Evolutionary conservation across 2,113 vertebrate species (phyloP), one percentile per base, ranked within the genome.

Genomic region (Piaya cayana): DNA sequence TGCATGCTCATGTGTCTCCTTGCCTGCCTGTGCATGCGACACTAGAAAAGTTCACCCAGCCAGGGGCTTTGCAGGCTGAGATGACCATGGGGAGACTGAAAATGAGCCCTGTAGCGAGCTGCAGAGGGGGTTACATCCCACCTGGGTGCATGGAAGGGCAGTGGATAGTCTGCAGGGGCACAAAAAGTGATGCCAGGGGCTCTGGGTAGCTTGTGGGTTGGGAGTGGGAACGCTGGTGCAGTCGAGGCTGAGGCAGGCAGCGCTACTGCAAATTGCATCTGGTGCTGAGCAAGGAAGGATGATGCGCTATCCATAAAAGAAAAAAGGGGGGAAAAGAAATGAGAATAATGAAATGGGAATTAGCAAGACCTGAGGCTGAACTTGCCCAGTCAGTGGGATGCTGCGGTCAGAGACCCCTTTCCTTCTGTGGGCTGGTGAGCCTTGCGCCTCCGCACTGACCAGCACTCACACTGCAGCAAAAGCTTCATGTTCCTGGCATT

Each of bases 1-100:
- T 3, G 13, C 10, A 1, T 15, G 23, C 50, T 55, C 7, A 0
- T n/a, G 39, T 15, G 6, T 21, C 63, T 50, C 7, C 39, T 45
- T 71, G 58, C 62, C 36, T 60, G 15, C 36, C 36, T n/a, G 67
- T 17, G 25, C 4, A 5, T 11, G 42, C 11, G 17, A 29, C 8
- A 5, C 50, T 19, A 16, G 32, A 20, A 79, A 29, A 39, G 6
- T 20, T 52, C 30, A 69, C n/a, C 19, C 36, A 59, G n/a, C 15
- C 59, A 15, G 23, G 19, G 29, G 42, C 30, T 76, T 49, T 50
- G 64, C 27, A 29, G 27, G 6, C 47, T n/a, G 39, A 37, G 56
- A 16, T 47, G n/a, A 12, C 10, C 23, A 8, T 3, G 5, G 50
- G n/a, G 39, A 49, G 42, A 19, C 12, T 49, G 70, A 56, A 74